Evolutionary conservation across 2,113 vertebrate species (phyloP).

Genomic region (Cochlearius cochlearius): DNA sequence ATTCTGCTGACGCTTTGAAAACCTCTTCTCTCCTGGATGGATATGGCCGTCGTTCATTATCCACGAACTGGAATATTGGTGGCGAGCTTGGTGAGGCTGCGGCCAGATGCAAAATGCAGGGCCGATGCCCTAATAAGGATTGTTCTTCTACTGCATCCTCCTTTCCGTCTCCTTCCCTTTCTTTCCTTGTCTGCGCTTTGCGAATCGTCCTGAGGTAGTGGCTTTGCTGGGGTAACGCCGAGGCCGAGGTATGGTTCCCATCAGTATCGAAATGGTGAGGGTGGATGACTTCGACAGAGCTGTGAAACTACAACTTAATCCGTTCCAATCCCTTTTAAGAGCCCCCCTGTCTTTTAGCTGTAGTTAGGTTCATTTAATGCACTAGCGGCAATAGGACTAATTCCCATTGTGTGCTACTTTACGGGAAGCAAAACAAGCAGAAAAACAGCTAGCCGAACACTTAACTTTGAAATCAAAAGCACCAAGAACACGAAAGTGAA

Average conservation of each 20-base stretch:
- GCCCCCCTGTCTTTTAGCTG: background rate
- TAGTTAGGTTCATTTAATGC: background rate
- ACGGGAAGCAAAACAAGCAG: background rate
- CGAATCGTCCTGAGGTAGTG: background rate
- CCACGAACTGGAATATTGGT: no score
- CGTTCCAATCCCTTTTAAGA: background rate
- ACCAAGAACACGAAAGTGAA: background rate
- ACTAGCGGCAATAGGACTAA: background rate
- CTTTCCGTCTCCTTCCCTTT: background rate
- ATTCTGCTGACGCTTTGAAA: accelerated
- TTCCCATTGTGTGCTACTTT: background rate
- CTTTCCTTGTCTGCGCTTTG: background rate
- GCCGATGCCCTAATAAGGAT: background rate
- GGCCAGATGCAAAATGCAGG: no score
- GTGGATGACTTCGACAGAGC: background rate
- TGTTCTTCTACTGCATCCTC: background rate
- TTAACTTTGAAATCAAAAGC: background rate
- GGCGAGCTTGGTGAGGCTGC: background rate
- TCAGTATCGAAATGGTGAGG: background rate
- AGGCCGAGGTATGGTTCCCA: background rate
- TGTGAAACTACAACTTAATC: background rate
- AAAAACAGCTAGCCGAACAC: background rate
- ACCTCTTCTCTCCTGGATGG: accelerated
- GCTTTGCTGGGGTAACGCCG: background rate
- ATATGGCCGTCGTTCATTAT: accelerated